Conservation (phyloP, 2,113 vertebrate genomes). For the Neomonachus schauinslandi region DNA sequence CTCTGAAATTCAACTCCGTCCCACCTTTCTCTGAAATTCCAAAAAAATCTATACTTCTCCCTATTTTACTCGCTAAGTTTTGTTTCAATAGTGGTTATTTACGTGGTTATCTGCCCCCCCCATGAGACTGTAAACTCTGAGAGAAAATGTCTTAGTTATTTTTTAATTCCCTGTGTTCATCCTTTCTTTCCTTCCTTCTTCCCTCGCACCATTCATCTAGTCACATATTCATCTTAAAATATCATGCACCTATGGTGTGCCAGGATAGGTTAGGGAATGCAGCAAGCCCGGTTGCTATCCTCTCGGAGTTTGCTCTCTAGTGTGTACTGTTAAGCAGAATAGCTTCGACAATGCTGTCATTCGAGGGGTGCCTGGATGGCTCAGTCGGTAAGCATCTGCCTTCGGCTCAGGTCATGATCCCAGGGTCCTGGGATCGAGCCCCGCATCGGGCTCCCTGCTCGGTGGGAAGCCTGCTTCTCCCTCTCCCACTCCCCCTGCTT, state of each 20-base stretch:
- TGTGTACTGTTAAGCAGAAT: background rate
- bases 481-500: too few species aligned
- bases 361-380: too few species aligned
- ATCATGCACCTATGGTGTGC: background rate
- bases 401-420: too few species aligned
- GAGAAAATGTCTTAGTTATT: background rate
- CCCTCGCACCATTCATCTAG: background rate
- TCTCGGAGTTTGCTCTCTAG: slow-evolving; percentile 17
- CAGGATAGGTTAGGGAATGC: background rate
- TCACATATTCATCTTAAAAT: slow-evolving; percentile 32
- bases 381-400: too few species aligned
- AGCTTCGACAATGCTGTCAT: slow-evolving; percentile 1
- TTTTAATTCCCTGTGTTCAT: background rate
- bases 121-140: background rate
- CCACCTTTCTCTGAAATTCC: background rate
- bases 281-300: background rate
- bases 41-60: background rate
- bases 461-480: too few species aligned
- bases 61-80: background rate
- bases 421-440: too few species aligned
- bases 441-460: too few species aligned
- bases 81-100: background rate
- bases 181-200: background rate
- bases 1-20: background rate
- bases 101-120: background rate